Conservation (phyloP, 2,888 invertebrate species). For the Clusia tigrina region DNA sequence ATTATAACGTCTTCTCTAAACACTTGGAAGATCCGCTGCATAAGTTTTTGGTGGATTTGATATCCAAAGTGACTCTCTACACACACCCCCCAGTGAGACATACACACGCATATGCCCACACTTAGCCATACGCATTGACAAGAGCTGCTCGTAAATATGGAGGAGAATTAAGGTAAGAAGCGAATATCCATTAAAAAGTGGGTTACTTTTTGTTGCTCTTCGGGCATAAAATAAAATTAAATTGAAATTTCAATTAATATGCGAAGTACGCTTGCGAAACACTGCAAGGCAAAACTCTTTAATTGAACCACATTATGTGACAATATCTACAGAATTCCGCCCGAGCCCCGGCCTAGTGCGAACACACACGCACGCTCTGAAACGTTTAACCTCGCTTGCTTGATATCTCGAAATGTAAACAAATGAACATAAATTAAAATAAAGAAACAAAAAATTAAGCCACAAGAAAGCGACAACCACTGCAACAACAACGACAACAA, state of each 20-base stretch:
- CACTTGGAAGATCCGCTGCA: too few relatives aligned
- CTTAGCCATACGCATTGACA: too few relatives aligned
- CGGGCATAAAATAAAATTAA: not conserved
- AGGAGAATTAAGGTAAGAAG: too few relatives aligned
- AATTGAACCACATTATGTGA: constrained; percentile 53
- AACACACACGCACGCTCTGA: not conserved
- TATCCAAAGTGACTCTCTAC: too few relatives aligned
- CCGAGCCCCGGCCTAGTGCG: constrained; percentile 35
- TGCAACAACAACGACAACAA: constrained; percentile 18
- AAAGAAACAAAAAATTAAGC: constrained; percentile 6
- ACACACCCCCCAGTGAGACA: too few relatives aligned
- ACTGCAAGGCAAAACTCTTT: not conserved
- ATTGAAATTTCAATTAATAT: constrained; percentile 11
- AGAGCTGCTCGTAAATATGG: too few relatives aligned
- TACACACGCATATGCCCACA: too few relatives aligned
- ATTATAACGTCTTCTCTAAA: too few relatives aligned
- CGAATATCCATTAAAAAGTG: not conserved
- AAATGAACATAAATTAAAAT: not conserved
- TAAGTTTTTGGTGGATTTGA: too few relatives aligned
- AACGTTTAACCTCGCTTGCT: not conserved
- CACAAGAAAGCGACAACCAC: constrained; percentile 5
- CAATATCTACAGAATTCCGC: constrained; percentile 30
- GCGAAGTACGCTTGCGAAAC: not conserved
- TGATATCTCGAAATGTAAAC: not conserved
- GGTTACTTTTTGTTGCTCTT: not conserved